phyloP scores from a whole-genome alignment of 2,113 vertebrate genomes.

The Megaptera novaeangliae region DNA sequence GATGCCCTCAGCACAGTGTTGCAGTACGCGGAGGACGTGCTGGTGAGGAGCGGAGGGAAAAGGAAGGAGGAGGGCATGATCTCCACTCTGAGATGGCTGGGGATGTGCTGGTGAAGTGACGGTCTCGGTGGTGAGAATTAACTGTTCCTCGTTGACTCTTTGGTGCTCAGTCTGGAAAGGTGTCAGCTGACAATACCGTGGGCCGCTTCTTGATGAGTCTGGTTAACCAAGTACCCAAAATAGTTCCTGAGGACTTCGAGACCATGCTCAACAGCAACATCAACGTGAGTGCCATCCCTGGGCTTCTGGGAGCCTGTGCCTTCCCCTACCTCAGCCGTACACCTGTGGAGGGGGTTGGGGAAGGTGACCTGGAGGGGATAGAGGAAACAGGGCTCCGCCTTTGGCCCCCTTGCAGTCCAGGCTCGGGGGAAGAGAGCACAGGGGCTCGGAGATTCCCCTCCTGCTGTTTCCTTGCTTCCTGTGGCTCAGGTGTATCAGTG shows the following conservation, averaged over 20 bases:
- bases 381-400: not conserved
- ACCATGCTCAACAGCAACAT: slow-evolving; percentile 99
- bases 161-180: slow-evolving; percentile 91
- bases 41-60: slow-evolving; percentile 83
- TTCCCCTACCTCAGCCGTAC: not conserved
- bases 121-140: not conserved
- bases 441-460: not conserved
- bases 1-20: slow-evolving; percentile 94
- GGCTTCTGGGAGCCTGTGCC: not conserved
- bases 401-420: not conserved
- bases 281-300: slow-evolving; percentile 86
- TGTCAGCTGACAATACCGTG: slow-evolving; percentile 94
- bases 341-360: not conserved
- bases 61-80: not conserved
- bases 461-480: not conserved
- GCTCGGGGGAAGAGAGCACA: not conserved
- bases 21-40: slow-evolving; percentile 95
- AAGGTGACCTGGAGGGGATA: not conserved
- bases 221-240: slow-evolving; percentile 98
- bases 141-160: slow-evolving; percentile 6
- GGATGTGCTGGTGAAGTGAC: not conserved
- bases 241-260: slow-evolving; percentile 95
- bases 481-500: not conserved
- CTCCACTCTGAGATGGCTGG: fast-evolving
- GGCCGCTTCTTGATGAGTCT: slow-evolving; percentile 97